Evolutionary conservation across 2,888 invertebrate species (phyloP), one percentile per base, ranked within the genome.

Genomic region (Nemurella pictetii): DNA sequence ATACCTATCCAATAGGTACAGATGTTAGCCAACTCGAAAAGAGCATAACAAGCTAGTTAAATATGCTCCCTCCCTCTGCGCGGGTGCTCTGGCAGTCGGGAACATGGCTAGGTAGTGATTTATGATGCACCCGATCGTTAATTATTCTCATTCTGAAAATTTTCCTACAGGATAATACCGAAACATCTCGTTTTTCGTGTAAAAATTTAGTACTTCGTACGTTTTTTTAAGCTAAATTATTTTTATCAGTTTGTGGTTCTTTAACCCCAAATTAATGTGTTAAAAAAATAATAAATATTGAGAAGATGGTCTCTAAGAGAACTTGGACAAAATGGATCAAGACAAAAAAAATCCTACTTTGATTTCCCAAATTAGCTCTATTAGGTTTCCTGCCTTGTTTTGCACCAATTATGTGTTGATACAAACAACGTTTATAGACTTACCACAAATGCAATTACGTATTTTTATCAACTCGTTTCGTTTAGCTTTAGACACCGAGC

Each of bases 1-100:
- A 75, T 27, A 75, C 0, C 12, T 20, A 3, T 15, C 20, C n/a
- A n/a, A 55, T 55, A 55, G 20, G 75, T 28, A 75, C 75, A 75
- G 75, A 75, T 75, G 75, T 75, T 75, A 75, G 27, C 25, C 12
- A 28, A 27, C 26, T 3, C 5, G 75, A 75, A 28, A 75, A 75
- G 27, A 75, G 26, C 75, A 28, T 27, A 75, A 75, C 75, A 75
- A 75, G 27, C 27, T 75, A 28, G 55, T 55, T 75, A 75, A 75
- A 26, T 75, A 20, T 12, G 3, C n/a, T 26, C 55, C 55, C 55
- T 55, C 3, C 20, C 9, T 2, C 20, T n/a, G n/a, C n/a, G n/a
- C n/a, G n/a, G 55, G 55, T 20, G 55, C 55, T 55, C 20, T 55
- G 9, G 15, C 55, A 7, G 55, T 55, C 2, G 20, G 55, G 55